These are phyloP conservation scores for Globodera rostochiensis DNA, from an alignment of 1,140 invertebrate genomes.

Conservation along the genomic window DNA sequence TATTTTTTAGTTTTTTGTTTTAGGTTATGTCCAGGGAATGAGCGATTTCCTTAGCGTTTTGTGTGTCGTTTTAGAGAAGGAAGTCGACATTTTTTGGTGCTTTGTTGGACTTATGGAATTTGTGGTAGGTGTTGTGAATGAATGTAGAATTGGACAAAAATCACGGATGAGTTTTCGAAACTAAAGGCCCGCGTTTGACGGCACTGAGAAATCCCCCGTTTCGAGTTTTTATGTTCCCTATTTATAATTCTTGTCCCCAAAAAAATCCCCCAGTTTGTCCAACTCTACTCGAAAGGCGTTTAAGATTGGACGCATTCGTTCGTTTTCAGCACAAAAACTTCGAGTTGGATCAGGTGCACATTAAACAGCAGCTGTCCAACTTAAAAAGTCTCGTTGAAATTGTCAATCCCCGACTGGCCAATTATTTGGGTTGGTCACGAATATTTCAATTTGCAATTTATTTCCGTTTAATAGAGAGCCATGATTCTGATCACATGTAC, in stretches of 20 bases:
- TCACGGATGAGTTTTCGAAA: conserved; percentile 12
- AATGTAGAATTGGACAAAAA: background rate
- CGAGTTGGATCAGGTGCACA: conserved; percentile 93
- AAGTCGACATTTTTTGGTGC: conserved; percentile 97
- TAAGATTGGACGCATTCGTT: background rate
- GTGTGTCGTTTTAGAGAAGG: conserved; percentile 83
- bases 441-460: conserved; percentile 24
- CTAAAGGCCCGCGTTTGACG: background rate
- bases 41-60: conserved; percentile 92
- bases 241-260: background rate
- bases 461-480: conserved; percentile 70
- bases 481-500: conserved; percentile 96
- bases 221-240: too few relatives aligned
- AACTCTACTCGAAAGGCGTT: too few relatives aligned
- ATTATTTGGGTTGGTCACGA: conserved; percentile 72
- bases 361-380: conserved; percentile 87
- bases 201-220: too few relatives aligned
- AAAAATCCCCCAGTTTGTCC: background rate
- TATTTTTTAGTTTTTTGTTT: conserved; percentile 26
- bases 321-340: conserved; percentile 78
- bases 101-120: conserved; percentile 98
- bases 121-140: conserved; percentile 35
- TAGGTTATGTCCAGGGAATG: conserved; percentile 81
- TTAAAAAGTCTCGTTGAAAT: conserved; percentile 80
- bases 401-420: conserved; percentile 80